A percentile compares a stretch with the other conserved stretches of the same genome.
Conservation (phyloP, 2,888 invertebrate species). For the Cyrtodaria siliqua region DNA sequence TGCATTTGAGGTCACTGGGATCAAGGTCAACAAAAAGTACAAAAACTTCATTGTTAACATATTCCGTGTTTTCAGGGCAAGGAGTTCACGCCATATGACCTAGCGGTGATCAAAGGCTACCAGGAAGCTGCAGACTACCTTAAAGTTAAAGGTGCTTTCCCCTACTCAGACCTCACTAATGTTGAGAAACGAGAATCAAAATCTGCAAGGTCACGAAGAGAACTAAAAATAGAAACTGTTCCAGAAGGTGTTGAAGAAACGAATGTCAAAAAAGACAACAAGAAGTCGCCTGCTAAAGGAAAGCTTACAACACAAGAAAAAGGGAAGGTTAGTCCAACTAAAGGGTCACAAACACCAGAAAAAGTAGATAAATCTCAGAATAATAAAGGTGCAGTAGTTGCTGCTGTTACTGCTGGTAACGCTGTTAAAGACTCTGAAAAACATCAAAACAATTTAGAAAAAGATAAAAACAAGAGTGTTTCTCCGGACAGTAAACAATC, state of each 20-base stretch:
- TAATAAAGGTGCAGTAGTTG: constrained; percentile 1
- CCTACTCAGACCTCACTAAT: constrained; percentile 64
- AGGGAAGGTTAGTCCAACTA: constrained; percentile 2
- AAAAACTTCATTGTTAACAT: too few relatives aligned
- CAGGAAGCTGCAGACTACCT: constrained; percentile 96
- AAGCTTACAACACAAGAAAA: constrained; percentile 4
- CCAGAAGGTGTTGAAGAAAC: constrained; percentile 13
- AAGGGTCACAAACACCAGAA: not conserved
- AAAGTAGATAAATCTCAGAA: not conserved
- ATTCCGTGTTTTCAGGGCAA: constrained; percentile 88
- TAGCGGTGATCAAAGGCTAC: constrained; percentile 94
- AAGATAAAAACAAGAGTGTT: constrained; percentile 28
- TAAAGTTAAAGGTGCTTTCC: constrained; percentile 92
- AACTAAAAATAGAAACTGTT: constrained; percentile 20
- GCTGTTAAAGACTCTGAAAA: constrained; percentile 1
- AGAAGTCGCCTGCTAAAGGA: constrained; percentile 12
- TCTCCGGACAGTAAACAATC: constrained; percentile 31
- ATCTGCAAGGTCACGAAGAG: constrained; percentile 31
- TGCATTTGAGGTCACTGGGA: too few relatives aligned
- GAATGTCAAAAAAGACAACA: not conserved
- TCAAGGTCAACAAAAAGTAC: too few relatives aligned
- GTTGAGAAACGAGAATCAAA: constrained; percentile 48
- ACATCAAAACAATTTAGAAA: not conserved
- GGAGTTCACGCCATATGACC: constrained; percentile 95
- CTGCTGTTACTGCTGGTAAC: constrained; percentile 6